These are phyloP conservation scores for Macrostomum lignano DNA, from an alignment of 1,140 invertebrate species.

Conservation along the genomic window DNA sequence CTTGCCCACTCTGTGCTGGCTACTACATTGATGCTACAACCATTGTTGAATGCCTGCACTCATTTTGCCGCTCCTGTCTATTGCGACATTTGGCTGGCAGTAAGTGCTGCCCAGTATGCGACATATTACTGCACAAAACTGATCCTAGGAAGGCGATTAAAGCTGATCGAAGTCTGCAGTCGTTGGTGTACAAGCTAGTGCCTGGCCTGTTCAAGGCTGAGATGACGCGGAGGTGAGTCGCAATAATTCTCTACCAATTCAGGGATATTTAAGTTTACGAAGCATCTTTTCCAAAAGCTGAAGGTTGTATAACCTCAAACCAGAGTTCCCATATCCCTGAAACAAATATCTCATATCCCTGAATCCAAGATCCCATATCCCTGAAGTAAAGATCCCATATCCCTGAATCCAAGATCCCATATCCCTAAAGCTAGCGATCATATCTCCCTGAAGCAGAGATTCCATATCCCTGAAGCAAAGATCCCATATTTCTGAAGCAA, in stretches of 20 bases:
- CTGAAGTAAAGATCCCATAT: too few relatives aligned
- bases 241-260: conserved; percentile 52
- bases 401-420: too few relatives aligned
- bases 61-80: conserved; percentile 33
- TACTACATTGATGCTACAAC: conserved; percentile 88
- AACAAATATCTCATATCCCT: too few relatives aligned
- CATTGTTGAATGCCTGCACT: conserved; percentile 84
- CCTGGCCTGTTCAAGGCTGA: conserved; percentile 61
- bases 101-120: conserved; percentile 25
- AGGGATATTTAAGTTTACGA: too few relatives aligned
- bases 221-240: conserved; percentile 50
- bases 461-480: too few relatives aligned
- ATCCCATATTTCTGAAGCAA: too few relatives aligned
- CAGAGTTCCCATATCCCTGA: conserved; percentile 4
- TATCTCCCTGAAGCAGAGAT: too few relatives aligned
- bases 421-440: too few relatives aligned
- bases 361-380: too few relatives aligned
- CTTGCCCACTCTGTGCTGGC: conserved; percentile 73
- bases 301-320: conserved; percentile 42
- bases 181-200: conserved; percentile 79
- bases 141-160: conserved; percentile 15
- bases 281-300: too few relatives aligned
- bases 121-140: conserved; percentile 25
- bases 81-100: conserved; percentile 21
- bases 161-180: conserved; percentile 58